Evolutionary conservation across 1,140 invertebrate genomes (phyloP).

Genomic region (Pissodes strobi): DNA sequence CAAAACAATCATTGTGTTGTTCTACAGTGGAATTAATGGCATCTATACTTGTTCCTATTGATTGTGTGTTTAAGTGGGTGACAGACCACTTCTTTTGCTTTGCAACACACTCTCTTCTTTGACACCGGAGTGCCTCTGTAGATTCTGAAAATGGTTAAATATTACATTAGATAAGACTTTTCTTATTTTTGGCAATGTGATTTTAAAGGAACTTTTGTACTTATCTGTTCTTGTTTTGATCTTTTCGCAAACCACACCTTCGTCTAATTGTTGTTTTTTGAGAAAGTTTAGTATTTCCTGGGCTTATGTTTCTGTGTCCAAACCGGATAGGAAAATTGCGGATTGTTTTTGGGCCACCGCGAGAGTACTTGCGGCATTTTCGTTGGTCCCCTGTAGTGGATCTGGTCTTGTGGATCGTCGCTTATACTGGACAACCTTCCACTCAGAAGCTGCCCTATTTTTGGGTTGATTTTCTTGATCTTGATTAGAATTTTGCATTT

Average conservation of each 20-base stretch:
- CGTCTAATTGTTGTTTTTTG: no score
- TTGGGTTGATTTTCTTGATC: not conserved
- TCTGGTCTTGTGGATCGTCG: no score
- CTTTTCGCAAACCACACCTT: no score
- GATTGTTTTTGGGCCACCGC: not conserved
- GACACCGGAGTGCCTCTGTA: not conserved
- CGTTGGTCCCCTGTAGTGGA: not conserved
- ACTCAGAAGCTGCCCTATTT: not conserved
- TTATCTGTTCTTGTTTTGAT: no score
- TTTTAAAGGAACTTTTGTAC: no score
- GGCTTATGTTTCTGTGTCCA: not conserved
- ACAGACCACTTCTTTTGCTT: not conserved
- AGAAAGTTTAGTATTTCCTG: no score
- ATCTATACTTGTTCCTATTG: no score
- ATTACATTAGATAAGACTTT: no score
- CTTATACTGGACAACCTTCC: not conserved
- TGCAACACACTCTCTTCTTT: not conserved
- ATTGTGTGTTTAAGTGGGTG: not conserved
- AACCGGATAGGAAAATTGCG: not conserved
- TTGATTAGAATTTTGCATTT: not conserved
- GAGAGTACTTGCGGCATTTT: not conserved
- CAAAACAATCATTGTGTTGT: no score
- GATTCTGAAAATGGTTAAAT: not conserved
- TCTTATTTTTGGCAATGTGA: not conserved
- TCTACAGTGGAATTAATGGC: no score